phyloP scores from a whole-genome alignment of 2,888 invertebrate species.

The Ennomos erosarius region DNA sequence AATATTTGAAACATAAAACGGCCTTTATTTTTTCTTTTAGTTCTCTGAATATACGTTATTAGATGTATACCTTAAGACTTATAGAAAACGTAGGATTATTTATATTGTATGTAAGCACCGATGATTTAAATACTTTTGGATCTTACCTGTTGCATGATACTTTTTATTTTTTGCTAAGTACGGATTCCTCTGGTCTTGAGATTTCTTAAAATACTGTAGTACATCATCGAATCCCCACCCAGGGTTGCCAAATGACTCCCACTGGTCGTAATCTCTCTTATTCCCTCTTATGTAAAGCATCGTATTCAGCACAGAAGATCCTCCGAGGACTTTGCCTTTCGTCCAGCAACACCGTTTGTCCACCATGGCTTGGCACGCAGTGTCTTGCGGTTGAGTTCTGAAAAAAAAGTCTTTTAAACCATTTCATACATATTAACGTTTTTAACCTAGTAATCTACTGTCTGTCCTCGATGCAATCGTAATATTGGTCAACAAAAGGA shows the following conservation, averaged over 20 bases:
- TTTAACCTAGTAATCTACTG: conserved; percentile 2
- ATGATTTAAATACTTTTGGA: background rate
- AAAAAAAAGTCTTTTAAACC: conserved; percentile 45
- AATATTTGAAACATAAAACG: no score
- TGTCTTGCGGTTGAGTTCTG: conserved; percentile 92
- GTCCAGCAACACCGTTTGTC: conserved; percentile 95
- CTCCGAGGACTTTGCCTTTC: conserved; percentile 94
- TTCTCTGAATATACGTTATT: no score
- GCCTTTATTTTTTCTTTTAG: no score
- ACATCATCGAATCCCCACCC: conserved; percentile 95
- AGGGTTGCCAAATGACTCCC: conserved; percentile 93
- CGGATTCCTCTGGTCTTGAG: conserved; percentile 94
- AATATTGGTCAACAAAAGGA: conserved; percentile 5
- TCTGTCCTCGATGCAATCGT: background rate
- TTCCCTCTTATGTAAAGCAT: conserved; percentile 97
- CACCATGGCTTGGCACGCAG: conserved; percentile 94
- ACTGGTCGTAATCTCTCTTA: conserved; percentile 93
- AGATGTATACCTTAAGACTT: no score
- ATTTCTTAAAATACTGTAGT: conserved; percentile 93
- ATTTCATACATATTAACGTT: no score
- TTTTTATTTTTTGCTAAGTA: conserved; percentile 90
- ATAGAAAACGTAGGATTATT: no score
- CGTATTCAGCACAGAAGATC: conserved; percentile 94
- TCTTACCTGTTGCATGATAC: conserved; percentile 89
- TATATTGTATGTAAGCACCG: no score